Percentiles rank a stretch among this genome's conserved stretches.
Evolutionary conservation across 2,888 invertebrate species (phyloP).

Genomic region (Pyrrhosoma nymphula): DNA sequence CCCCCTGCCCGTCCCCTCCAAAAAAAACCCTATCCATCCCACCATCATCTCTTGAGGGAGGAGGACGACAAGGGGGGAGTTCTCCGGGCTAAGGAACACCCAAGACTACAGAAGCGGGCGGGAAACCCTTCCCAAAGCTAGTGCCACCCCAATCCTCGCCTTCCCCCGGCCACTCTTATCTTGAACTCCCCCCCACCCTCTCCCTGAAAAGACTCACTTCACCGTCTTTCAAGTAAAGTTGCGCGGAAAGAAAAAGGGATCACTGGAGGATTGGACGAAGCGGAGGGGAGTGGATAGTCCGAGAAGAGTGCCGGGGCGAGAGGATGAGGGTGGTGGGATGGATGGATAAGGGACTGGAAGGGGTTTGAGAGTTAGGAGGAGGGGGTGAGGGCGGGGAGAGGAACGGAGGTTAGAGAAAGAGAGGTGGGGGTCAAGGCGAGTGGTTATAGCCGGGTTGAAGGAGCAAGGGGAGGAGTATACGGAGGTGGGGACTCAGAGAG

Average conservation of each 20-base stretch:
- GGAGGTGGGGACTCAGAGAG: not conserved
- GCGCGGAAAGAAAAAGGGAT: conserved; percentile 52
- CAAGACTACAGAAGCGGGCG: not conserved
- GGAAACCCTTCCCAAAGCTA: not conserved
- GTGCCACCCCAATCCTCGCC: conserved; percentile 18
- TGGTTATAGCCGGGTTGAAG: not conserved
- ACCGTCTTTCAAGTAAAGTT: conserved; percentile 47
- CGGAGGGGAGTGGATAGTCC: not conserved
- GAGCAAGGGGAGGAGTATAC: not conserved
- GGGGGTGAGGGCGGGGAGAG: not conserved
- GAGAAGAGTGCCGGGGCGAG: not conserved
- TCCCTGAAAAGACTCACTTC: not conserved
- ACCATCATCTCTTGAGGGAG: not conserved
- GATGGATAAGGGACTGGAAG: not conserved
- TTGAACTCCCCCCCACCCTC: not conserved
- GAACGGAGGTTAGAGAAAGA: too few species aligned
- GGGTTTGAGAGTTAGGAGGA: not conserved
- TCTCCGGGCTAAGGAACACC: not conserved
- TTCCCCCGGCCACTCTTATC: not conserved
- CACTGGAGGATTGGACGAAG: not conserved
- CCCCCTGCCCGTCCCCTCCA: not conserved
- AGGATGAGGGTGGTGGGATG: not conserved
- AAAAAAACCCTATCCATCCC: not conserved
- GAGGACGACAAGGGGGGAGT: not conserved
- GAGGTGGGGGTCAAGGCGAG: not conserved